Percentiles rank a stretch among this genome's conserved stretches.
Conservation (phyloP, 2,888 invertebrate genomes). For the Celastrina argiolus region DNA sequence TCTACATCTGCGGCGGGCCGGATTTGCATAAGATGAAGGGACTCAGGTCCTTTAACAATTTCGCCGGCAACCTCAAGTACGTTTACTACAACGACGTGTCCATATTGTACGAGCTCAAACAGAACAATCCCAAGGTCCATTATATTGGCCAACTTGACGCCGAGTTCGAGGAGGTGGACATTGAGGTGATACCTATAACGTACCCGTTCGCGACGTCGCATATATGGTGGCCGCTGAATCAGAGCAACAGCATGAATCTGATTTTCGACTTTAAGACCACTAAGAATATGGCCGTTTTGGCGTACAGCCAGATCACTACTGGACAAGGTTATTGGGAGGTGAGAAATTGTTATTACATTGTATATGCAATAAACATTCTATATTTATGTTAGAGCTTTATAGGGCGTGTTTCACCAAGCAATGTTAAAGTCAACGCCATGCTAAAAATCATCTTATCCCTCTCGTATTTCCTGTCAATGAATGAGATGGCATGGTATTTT, state of each 20-base stretch:
- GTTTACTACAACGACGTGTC: conserved; percentile 96
- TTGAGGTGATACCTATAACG: conserved; percentile 92
- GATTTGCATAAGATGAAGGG: conserved; percentile 90
- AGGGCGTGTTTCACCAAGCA: no score
- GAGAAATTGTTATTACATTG: conserved; percentile 5
- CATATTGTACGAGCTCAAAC: conserved; percentile 91
- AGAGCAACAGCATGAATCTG: conserved; percentile 84
- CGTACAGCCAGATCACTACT: conserved; percentile 87
- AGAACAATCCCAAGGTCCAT: conserved; percentile 90
- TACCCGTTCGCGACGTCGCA: conserved; percentile 94
- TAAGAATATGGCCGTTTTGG: conserved; percentile 89
- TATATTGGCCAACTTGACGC: conserved; percentile 88
- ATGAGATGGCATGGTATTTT: no score
- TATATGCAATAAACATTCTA: not conserved
- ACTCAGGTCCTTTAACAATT: conserved; percentile 88
- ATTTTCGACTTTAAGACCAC: conserved; percentile 93
- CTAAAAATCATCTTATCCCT: no score
- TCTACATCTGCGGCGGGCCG: conserved; percentile 94
- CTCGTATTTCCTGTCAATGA: no score
- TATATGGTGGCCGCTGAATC: conserved; percentile 91
- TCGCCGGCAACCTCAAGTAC: conserved; percentile 92
- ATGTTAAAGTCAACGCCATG: no score
- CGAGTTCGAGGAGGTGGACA: conserved; percentile 89
- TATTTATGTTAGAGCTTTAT: not conserved
- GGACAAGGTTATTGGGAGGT: conserved; percentile 93